Conservation (phyloP, 2,797 vertebrate genomes). For the Alauda arvensis region DNA sequence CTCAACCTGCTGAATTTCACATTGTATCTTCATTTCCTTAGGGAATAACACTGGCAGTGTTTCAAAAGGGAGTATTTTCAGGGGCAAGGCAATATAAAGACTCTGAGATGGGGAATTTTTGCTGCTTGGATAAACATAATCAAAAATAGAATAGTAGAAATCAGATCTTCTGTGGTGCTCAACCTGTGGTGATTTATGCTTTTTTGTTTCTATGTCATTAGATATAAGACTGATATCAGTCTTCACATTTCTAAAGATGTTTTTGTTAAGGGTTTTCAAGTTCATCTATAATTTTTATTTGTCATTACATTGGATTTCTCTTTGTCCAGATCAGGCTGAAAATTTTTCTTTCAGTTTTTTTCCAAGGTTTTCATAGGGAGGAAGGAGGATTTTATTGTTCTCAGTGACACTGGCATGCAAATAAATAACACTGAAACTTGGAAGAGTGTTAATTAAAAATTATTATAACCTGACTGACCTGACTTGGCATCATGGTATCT, state of each 20-base stretch:
- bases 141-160: not conserved
- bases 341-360: not conserved
- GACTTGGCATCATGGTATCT: constrained; percentile 32
- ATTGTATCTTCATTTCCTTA: not conserved
- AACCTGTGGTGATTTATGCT: not conserved
- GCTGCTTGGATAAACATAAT: not conserved
- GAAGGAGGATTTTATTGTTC: constrained; percentile 8
- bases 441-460: constrained; percentile 57
- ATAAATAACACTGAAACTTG: constrained; percentile 55
- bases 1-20: not conserved
- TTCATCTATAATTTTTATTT: not conserved
- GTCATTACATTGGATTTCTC: not conserved
- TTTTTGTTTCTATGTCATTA: not conserved
- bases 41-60: not conserved
- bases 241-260: not conserved
- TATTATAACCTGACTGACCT: constrained; percentile 53
- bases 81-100: not conserved
- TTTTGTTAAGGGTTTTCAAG: not conserved
- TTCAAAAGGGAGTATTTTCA: not conserved
- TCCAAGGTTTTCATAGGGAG: not conserved
- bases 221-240: not conserved
- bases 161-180: not conserved
- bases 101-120: not conserved
- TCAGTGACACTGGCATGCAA: constrained; percentile 25
- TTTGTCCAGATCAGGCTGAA: not conserved